A percentile compares a stretch with the other conserved stretches of the same genome.
Conservation (phyloP, 2,797 vertebrate species). For the Sorex maritimensis region DNA sequence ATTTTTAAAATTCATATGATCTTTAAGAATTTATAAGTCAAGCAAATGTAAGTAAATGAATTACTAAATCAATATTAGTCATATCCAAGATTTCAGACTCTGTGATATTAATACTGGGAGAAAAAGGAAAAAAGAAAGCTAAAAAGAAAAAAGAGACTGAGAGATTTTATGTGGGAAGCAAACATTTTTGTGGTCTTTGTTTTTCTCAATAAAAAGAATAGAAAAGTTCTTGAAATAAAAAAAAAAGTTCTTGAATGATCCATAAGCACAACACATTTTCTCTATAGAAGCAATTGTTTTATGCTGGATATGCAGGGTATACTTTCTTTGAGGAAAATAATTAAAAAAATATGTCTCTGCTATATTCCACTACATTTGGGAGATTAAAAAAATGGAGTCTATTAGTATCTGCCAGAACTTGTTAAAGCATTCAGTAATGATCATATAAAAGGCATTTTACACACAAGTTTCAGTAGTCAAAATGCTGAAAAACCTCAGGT, state of each 20-base stretch:
- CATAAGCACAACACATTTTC: neutral
- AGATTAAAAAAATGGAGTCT: conserved; percentile 20
- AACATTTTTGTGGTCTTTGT: conserved; percentile 10
- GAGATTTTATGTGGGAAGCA: neutral
- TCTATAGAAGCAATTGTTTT: conserved; percentile 8
- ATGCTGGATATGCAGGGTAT: neutral
- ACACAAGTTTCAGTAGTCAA: neutral
- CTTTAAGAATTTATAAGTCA: neutral
- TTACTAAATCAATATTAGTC: neutral
- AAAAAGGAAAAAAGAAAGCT: neutral
- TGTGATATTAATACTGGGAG: neutral
- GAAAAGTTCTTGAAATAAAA: neutral
- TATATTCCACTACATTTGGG: conserved; percentile 22
- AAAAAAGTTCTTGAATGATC: neutral
- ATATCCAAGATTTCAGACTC: conserved; percentile 51
- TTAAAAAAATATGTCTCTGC: conserved; percentile 22
- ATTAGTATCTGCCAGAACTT: conserved; percentile 21
- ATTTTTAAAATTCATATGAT: too few relatives aligned
- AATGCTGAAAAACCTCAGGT: conserved; percentile 11
- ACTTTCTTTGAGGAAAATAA: neutral
- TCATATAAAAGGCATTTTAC: conserved; percentile 3
- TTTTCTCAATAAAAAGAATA: conserved; percentile 7
- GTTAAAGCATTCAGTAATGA: conserved; percentile 42
- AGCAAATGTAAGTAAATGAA: conserved; percentile 7
- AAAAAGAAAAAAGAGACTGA: neutral